A percentile compares a stretch with the other conserved stretches of the same genome.
Conservation (phyloP, 2,113 vertebrate genomes). For the Trochalopteron elliotii region DNA sequence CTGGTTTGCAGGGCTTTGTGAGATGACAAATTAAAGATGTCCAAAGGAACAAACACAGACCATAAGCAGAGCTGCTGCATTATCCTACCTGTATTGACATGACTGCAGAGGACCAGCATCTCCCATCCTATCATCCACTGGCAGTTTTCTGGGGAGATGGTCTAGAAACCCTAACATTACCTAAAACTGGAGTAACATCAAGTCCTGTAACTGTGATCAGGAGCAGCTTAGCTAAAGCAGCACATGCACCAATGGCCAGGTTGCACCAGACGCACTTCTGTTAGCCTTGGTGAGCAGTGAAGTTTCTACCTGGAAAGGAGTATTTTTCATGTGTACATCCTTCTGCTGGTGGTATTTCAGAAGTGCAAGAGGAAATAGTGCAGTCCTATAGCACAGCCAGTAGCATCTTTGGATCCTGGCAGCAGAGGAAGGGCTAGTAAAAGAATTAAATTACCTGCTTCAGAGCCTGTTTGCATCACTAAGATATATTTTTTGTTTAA, state of each 20-base stretch:
- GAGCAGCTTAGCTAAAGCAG: not conserved
- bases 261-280: not conserved
- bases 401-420: not conserved
- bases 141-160: not conserved
- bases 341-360: not conserved
- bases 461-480: not conserved
- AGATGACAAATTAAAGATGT: not conserved
- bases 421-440: not conserved
- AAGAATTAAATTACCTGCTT: not conserved
- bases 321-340: not conserved
- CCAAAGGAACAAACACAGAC: not conserved
- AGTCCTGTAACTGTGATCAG: not conserved
- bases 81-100: not conserved
- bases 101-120: not conserved
- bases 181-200: not conserved
- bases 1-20: not conserved
- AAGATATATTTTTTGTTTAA: not conserved
- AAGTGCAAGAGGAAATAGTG: not conserved
- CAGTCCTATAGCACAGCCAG: not conserved
- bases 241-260: rapidly evolving
- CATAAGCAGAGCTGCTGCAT: not conserved
- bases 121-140: not conserved
- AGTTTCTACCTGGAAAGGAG: not conserved
- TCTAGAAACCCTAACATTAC: not conserved
- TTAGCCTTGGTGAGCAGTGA: not conserved